Percentiles rank a stretch among this genome's conserved stretches.
phyloP scores from a whole-genome alignment of 1,140 invertebrate species.

The Acromyrmex charruanus region DNA sequence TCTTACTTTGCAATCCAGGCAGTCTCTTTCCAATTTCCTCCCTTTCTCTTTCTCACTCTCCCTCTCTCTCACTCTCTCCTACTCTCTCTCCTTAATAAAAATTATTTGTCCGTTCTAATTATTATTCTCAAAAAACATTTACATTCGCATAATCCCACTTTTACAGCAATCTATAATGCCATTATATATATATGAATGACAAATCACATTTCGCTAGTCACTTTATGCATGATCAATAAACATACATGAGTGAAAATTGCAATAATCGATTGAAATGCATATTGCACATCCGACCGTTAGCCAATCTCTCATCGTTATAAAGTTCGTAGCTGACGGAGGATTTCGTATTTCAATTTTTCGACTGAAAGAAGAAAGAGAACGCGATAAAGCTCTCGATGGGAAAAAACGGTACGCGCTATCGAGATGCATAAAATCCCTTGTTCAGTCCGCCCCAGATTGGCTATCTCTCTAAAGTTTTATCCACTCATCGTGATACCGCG shows the following conservation, averaged over 20 bases:
- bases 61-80: too few species aligned
- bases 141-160: neutral
- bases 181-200: neutral
- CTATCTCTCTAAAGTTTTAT: slow-evolving; percentile 19
- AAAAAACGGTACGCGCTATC: neutral
- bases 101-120: neutral
- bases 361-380: neutral
- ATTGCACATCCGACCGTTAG: neutral
- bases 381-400: slow-evolving; percentile 8
- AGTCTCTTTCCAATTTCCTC: too few species aligned
- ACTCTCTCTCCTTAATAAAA: too few species aligned
- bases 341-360: slow-evolving; percentile 51
- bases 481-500: neutral
- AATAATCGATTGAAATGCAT: neutral
- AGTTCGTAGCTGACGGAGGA: neutral
- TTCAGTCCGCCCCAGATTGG: neutral
- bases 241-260: neutral
- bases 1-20: too few species aligned
- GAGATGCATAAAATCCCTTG: slow-evolving; percentile 11
- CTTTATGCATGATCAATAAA: neutral
- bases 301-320: slow-evolving; percentile 24
- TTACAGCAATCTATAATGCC: neutral
- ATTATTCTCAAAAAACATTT: slow-evolving; percentile 7
- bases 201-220: neutral
- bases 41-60: too few species aligned